Conservation (phyloP, 2,113 vertebrate species). For the Myotis davidii region DNA sequence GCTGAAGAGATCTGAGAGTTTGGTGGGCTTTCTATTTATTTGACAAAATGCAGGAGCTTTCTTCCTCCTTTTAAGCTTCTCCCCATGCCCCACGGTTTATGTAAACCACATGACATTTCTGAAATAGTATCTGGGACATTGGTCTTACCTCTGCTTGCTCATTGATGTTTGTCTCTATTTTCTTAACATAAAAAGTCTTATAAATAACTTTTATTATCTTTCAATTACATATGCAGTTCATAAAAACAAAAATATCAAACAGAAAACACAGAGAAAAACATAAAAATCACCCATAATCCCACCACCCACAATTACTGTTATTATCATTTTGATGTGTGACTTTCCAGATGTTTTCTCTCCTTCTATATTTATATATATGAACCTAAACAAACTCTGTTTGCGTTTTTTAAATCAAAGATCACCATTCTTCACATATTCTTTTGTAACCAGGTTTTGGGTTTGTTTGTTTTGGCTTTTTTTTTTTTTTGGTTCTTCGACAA, state of each 20-base stretch:
- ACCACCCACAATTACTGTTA: not conserved
- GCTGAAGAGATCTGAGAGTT: not conserved
- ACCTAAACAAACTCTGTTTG: not conserved
- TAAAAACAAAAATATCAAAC: not conserved
- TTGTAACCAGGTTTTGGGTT: not conserved
- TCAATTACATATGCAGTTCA: not conserved
- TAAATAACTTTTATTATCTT: not conserved
- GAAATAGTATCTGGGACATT: not conserved
- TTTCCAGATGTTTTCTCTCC: not conserved
- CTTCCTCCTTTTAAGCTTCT: not conserved
- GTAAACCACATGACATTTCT: not conserved
- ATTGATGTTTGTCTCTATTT: not conserved
- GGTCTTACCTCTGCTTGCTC: not conserved
- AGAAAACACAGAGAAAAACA: not conserved
- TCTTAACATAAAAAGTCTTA: not conserved
- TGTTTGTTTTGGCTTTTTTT: not conserved
- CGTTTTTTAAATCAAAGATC: not conserved
- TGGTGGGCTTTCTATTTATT: not conserved
- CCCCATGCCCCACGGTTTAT: not conserved
- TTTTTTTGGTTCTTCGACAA: not conserved
- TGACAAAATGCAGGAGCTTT: not conserved
- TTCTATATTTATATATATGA: not conserved
- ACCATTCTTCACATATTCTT: not conserved
- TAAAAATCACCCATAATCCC: not conserved
- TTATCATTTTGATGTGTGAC: not conserved